phyloP scores from a whole-genome alignment of 2,113 vertebrate species.

The Muntiacus muntjak region DNA sequence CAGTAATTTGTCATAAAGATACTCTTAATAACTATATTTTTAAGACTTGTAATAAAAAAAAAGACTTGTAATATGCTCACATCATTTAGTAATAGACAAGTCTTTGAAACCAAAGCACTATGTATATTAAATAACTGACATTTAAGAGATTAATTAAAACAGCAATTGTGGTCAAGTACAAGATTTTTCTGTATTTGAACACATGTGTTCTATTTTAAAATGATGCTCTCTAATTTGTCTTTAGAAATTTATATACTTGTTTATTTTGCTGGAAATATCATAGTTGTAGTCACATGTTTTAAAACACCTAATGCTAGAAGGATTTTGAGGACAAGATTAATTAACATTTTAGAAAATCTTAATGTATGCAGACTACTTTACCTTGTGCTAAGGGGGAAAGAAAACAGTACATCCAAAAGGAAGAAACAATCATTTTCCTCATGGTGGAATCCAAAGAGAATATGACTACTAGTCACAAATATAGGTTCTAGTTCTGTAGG shows the following conservation, averaged over 20 bases:
- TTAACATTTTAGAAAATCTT: not conserved
- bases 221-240: not conserved
- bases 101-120: not conserved
- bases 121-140: not conserved
- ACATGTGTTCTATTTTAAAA: not conserved
- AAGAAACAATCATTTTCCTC: not conserved
- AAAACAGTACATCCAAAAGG: not conserved
- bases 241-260: not conserved
- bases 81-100: not conserved
- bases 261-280: not conserved
- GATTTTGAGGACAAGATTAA: not conserved
- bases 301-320: not conserved
- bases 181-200: not conserved
- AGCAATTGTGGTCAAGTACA: not conserved
- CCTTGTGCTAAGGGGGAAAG: not conserved
- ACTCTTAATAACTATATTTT: not conserved
- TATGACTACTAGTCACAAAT: not conserved
- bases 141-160: constrained; percentile 6
- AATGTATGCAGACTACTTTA: not conserved
- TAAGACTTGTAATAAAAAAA: not conserved
- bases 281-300: not conserved
- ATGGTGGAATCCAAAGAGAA: not conserved
- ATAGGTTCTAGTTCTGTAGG: not conserved
- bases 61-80: not conserved
- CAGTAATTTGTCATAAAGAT: not conserved